Evolutionary conservation across 1,140 invertebrate species (phyloP), one percentile per base, ranked within the genome.

Genomic region (Hyles vespertilio): DNA sequence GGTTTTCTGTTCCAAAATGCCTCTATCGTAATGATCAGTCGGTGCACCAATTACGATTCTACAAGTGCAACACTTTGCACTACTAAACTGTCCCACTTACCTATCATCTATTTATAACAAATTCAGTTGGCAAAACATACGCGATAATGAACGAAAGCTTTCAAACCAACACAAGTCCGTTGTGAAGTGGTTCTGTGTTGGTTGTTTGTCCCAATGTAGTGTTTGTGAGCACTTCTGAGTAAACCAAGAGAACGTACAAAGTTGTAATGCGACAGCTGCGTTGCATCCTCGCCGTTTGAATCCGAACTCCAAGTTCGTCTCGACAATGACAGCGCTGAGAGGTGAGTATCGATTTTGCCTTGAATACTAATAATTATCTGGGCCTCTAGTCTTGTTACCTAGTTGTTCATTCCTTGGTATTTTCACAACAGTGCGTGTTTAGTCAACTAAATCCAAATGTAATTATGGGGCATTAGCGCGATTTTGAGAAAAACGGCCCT

Each of bases 241-340:
- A 22, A 22, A 22, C 22, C 0, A 22, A 22, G 22, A 22, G 22
- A 2, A 22, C 22, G 22, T 22, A 22, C 22, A 22, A 73, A 72
- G 47, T 73, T 72, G 58, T 72, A 70, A 73, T 66, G 59, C 66
- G 63, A 72, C 67, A 67, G 63, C 69, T 65, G 66, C 22, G 22
- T 22, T 22, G 22, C 22, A 22, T 22, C 22, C 22, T 22, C 22
- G 22, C 22, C 22, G 0, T 22, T 22, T 22, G 22, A 22, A 22
- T 22, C 2, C 22, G 22, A 22, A 22, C 22, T 22, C 22, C 22
- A 22, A 22, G 22, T 22, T 70, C 58, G 55, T 65, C 65, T 61
- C 54, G 52, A 69, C 68, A 77, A 79, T 77, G 77, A 45, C 62
- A 51, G 57, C 33, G 46, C 58, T 34, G 22, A 51, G 51, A 54